phyloP scores from a whole-genome alignment of 2,888 invertebrate genomes.

The Phengaris arion region DNA sequence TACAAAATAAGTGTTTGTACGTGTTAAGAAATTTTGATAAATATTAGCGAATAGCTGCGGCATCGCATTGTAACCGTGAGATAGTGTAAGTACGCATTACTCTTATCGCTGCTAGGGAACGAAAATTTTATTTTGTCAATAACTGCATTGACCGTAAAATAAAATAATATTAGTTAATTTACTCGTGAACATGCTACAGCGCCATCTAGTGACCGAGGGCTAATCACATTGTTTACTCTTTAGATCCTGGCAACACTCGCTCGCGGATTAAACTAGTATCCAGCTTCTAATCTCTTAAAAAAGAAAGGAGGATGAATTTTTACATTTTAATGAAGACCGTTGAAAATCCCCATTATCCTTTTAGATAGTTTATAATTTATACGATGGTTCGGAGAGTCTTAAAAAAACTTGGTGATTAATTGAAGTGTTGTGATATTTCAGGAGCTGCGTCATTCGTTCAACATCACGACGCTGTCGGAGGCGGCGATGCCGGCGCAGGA shows the following conservation, averaged over 20 bases:
- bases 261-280: too few relatives aligned
- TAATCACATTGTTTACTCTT: neutral
- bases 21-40: constrained; percentile 9
- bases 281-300: too few relatives aligned
- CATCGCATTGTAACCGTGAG: neutral
- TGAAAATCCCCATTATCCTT: too few relatives aligned
- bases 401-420: neutral
- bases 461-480: constrained; percentile 81
- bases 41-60: neutral
- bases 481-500: constrained; percentile 84
- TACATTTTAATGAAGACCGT: too few relatives aligned
- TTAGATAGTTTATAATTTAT: too few relatives aligned
- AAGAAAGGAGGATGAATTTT: too few relatives aligned
- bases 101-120: neutral
- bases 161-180: neutral
- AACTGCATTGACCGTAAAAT: neutral
- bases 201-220: neutral
- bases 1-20: neutral
- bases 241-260: neutral
- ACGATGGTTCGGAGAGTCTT: too few relatives aligned
- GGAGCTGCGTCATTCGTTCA: constrained; percentile 85
- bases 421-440: constrained; percentile 44
- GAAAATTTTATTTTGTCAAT: neutral
- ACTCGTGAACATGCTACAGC: neutral
- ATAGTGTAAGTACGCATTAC: neutral